Percentiles rank a stretch among this genome's conserved stretches.
Conservation (phyloP, 92 coral and sea anemone genomes). For the Bergia puertoricense region DNA sequence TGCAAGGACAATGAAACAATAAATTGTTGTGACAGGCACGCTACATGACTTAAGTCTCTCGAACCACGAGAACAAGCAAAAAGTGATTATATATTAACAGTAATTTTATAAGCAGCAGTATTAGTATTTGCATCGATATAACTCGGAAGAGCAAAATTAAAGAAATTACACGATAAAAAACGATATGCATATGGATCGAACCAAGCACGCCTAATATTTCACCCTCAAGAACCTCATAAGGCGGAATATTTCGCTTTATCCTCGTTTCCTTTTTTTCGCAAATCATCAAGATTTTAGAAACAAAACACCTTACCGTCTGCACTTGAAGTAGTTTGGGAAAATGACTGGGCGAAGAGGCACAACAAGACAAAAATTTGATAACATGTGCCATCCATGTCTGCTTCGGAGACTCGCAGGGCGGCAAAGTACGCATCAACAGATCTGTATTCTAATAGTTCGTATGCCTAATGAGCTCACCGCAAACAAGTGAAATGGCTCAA, state of each 20-base stretch:
- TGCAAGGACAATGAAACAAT: neutral
- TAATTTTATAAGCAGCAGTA: neutral
- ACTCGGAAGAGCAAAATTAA: neutral
- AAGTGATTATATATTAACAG: too few species aligned
- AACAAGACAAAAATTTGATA: too few species aligned
- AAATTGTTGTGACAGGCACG: neutral
- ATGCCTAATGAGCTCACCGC: neutral
- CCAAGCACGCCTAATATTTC: neutral
- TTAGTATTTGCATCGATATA: too few species aligned
- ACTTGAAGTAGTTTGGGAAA: neutral
- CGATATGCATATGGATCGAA: too few species aligned
- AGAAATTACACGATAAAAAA: too few species aligned
- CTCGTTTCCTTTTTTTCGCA: neutral
- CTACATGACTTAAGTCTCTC: neutral
- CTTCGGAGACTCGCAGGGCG: neutral
- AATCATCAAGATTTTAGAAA: neutral
- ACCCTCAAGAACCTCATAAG: neutral
- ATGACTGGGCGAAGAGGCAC: neutral
- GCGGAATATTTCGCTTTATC: neutral
- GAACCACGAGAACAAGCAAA: neutral
- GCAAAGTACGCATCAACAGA: neutral
- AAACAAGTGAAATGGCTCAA: neutral
- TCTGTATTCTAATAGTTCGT: neutral
- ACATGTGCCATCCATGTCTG: neutral
- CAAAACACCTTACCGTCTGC: neutral